These are phyloP conservation scores for Lamprotornis superbus DNA, from an alignment of 2,113 vertebrate genomes.

Conservation along the genomic window DNA sequence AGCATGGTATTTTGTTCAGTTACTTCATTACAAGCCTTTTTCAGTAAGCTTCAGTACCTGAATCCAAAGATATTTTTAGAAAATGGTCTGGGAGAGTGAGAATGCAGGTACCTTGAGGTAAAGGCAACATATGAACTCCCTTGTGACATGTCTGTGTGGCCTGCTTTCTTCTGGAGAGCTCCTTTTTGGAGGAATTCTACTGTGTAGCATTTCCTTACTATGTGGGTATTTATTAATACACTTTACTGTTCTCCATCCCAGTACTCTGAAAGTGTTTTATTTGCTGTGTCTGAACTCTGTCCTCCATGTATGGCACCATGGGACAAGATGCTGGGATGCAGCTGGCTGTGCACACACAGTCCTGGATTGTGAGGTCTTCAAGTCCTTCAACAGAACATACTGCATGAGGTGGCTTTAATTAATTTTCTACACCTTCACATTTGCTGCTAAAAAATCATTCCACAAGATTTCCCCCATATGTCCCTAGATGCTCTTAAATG, in stretches of 20 bases:
- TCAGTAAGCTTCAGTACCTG: background rate
- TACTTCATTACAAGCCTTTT: background rate
- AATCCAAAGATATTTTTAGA: background rate
- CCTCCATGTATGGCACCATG: rapidly evolving
- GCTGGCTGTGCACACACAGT: background rate
- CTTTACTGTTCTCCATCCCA: background rate
- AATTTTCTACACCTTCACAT: background rate
- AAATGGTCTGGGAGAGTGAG: background rate
- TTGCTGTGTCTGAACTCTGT: background rate
- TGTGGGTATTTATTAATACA: background rate
- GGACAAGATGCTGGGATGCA: background rate
- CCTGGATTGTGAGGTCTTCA: background rate
- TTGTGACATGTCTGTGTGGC: background rate
- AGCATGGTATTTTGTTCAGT: background rate
- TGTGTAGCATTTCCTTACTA: background rate
- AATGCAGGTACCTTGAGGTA: background rate
- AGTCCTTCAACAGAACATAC: background rate
- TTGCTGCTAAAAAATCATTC: background rate
- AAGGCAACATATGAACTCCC: background rate
- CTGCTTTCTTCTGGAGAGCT: background rate
- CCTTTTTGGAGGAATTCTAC: background rate
- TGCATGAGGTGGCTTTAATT: background rate
- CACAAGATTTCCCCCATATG: background rate
- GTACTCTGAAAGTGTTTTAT: background rate
- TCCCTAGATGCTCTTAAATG: background rate